A percentile compares a stretch with the other conserved stretches of the same genome.
Conservation (phyloP, 2,113 vertebrate genomes). For the Otocyon megalotis region DNA sequence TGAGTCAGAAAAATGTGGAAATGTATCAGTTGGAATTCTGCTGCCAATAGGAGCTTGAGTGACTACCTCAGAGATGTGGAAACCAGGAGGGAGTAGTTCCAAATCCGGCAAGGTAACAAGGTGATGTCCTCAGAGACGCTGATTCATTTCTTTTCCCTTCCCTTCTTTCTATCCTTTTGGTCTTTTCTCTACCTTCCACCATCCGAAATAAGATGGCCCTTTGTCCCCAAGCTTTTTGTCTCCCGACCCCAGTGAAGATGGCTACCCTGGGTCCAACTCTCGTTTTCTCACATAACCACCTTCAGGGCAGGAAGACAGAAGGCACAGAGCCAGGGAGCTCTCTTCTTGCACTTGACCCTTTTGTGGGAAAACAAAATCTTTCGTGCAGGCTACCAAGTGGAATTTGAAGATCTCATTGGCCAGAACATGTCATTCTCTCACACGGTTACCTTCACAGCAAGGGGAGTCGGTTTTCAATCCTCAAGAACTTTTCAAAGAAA, state of each 20-base stretch:
- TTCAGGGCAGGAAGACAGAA: not conserved
- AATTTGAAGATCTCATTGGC: not conserved
- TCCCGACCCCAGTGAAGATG: not conserved
- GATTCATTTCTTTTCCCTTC: not conserved
- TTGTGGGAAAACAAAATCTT: not conserved
- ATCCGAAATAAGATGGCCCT: not conserved
- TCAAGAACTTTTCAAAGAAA: not conserved
- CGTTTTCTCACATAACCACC: not conserved
- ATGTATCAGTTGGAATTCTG: not conserved
- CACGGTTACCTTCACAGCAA: not conserved
- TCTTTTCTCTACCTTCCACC: not conserved
- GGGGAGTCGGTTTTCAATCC: not conserved
- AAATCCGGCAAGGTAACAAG: not conserved
- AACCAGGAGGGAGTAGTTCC: not conserved
- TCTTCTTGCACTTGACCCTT: not conserved
- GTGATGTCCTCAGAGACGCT: not conserved
- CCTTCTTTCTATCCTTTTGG: not conserved
- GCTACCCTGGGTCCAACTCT: not conserved
- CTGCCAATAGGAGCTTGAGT: not conserved
- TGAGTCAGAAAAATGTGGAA: not conserved
- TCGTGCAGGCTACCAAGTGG: not conserved
- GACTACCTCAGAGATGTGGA: not conserved
- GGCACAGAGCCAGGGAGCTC: not conserved
- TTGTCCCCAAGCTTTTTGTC: not conserved
- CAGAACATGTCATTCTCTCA: not conserved